Conservation (phyloP, 1,140 invertebrate species). For the Diorhabda sublineata region DNA sequence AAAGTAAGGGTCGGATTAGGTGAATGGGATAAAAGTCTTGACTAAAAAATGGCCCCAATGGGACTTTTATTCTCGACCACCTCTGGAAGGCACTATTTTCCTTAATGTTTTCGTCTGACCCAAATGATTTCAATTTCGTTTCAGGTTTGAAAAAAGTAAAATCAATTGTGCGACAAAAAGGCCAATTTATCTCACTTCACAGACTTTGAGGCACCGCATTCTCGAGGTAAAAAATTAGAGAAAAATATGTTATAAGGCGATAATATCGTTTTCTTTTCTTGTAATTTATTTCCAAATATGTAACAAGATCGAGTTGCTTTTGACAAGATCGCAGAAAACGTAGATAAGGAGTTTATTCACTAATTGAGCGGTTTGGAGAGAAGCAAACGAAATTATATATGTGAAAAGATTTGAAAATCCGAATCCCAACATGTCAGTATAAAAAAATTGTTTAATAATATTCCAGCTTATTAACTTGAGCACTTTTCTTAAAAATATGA, state of each 20-base stretch:
- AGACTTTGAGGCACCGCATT: not conserved
- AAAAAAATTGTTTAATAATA: no score
- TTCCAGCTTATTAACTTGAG: no score
- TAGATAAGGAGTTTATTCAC: no score
- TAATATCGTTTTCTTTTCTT: conserved; percentile 9
- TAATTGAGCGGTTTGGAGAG: no score
- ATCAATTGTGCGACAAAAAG: conserved; percentile 11
- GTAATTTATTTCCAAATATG: conserved; percentile 8
- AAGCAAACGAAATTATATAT: no score
- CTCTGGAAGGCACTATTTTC: not conserved
- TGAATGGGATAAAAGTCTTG: not conserved
- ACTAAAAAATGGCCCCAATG: not conserved
- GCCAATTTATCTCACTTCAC: conserved; percentile 13
- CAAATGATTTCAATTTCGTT: conserved; percentile 9
- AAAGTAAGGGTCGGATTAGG: not conserved
- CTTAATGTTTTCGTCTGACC: conserved; percentile 1
- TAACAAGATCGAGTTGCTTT: conserved; percentile 5
- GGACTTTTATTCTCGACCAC: not conserved
- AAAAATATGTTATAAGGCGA: conserved; percentile 13
- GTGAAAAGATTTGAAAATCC: no score
- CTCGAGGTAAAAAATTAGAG: conserved; percentile 6
- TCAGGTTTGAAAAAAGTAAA: conserved; percentile 9
- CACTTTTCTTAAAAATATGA: no score
- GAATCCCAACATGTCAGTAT: no score
- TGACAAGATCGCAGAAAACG: not conserved